A percentile compares a stretch with the other conserved stretches of the same genome.
Conservation (phyloP, 2,797 vertebrate species). For the Anabacerthia variegaticeps region DNA sequence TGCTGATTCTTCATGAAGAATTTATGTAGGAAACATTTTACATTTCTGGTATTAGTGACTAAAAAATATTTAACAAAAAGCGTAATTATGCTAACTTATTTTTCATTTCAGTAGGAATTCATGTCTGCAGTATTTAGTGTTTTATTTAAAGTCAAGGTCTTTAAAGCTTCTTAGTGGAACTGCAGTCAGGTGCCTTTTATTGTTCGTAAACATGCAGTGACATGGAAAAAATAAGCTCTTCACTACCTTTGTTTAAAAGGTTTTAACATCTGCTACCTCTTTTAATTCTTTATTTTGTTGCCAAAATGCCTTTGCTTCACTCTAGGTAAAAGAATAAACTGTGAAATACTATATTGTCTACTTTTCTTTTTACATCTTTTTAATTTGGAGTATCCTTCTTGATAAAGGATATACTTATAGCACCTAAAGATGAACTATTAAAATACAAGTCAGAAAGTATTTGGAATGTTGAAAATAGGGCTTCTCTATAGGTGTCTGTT, state of each 20-base stretch:
- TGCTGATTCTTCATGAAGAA: constrained; percentile 44
- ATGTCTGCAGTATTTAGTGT: not conserved
- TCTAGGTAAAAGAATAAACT: not conserved
- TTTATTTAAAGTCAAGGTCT: not conserved
- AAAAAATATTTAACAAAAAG: not conserved
- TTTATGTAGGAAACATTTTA: constrained; percentile 54
- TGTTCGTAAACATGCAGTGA: not conserved
- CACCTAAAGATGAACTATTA: not conserved
- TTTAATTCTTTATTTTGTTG: not conserved
- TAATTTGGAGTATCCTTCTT: not conserved
- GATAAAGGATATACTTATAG: not conserved
- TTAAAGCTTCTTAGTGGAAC: not conserved
- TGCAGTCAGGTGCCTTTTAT: not conserved
- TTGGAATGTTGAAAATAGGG: not conserved
- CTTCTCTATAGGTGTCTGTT: not conserved
- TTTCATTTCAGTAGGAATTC: not conserved
- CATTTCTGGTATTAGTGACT: constrained; percentile 19
- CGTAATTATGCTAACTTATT: not conserved
- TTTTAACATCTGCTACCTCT: not conserved
- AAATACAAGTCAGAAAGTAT: not conserved
- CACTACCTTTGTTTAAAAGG: not conserved
- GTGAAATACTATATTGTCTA: not conserved
- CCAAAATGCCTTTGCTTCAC: not conserved
- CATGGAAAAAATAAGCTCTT: not conserved
- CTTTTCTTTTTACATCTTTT: not conserved